phyloP scores from a whole-genome alignment of 2,888 invertebrate species.

The Pecten maximus region DNA sequence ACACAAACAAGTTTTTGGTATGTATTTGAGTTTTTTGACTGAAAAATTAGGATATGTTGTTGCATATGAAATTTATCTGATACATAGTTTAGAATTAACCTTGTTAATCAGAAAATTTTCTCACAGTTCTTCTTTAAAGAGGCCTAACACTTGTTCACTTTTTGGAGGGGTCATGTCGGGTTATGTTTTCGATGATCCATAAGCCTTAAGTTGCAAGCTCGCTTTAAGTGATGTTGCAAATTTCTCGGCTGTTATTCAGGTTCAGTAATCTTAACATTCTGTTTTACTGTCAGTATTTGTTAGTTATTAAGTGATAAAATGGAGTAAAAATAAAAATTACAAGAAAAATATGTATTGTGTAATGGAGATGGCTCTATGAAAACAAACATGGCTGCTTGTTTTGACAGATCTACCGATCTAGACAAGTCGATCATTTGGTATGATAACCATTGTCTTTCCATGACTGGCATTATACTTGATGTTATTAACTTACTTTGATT shows the following conservation, averaged over 20 bases:
- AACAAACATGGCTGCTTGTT: slow-evolving; percentile 25
- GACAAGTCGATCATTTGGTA: too few species aligned
- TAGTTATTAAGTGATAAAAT: neutral
- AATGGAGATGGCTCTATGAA: neutral
- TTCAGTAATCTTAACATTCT: neutral
- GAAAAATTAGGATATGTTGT: neutral
- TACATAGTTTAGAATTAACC: neutral
- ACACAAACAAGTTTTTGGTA: slow-evolving; percentile 23
- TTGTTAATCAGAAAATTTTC: too few species aligned
- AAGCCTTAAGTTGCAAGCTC: neutral
- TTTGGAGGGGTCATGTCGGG: slow-evolving; percentile 23
- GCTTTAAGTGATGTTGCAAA: neutral
- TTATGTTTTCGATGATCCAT: neutral
- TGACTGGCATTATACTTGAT: neutral
- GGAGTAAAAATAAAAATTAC: neutral
- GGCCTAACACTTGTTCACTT: neutral
- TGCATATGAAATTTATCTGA: neutral
- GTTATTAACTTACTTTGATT: neutral
- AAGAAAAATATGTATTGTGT: too few species aligned
- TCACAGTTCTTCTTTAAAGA: too few species aligned
- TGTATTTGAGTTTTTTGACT: neutral
- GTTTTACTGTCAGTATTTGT: neutral
- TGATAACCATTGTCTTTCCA: too few species aligned
- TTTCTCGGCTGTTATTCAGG: neutral
- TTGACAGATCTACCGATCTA: neutral